phyloP scores from a whole-genome alignment of 2,888 invertebrate species.

The Nephrotoma appendiculata region DNA sequence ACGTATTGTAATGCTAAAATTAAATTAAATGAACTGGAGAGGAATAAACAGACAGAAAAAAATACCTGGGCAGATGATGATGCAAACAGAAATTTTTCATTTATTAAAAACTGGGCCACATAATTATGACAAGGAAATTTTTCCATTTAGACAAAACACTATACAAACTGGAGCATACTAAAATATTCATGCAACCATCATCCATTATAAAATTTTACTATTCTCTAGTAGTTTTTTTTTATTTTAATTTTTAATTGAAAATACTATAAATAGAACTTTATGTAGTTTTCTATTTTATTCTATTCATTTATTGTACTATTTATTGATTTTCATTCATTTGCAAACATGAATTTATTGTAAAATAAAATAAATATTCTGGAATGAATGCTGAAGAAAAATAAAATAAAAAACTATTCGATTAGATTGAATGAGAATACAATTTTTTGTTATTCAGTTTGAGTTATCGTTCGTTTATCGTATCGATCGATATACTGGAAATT shows the following conservation, averaged over 20 bases:
- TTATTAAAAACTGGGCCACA: not conserved
- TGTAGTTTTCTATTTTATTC: not conserved
- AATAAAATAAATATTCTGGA: not conserved
- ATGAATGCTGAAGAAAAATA: not conserved
- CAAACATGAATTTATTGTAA: not conserved
- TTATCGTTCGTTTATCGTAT: not conserved
- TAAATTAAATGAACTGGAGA: not conserved
- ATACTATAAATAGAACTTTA: not conserved
- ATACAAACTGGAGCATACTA: not conserved
- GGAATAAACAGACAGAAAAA: not conserved
- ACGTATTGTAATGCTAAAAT: not conserved
- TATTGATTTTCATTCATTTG: not conserved
- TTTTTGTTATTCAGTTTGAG: not conserved
- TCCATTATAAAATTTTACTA: not conserved
- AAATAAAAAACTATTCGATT: not conserved
- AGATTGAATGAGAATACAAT: not conserved
- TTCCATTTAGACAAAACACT: not conserved
- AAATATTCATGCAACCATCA: not conserved
- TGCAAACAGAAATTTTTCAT: not conserved
- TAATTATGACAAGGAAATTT: not conserved
- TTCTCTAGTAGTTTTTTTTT: not conserved
- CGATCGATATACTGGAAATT: not conserved
- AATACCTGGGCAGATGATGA: not conserved
- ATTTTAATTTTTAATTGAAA: not conserved
- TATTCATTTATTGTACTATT: not conserved